Conservation (phyloP, 2,797 vertebrate genomes). For the Galaxias olidus region DNA sequence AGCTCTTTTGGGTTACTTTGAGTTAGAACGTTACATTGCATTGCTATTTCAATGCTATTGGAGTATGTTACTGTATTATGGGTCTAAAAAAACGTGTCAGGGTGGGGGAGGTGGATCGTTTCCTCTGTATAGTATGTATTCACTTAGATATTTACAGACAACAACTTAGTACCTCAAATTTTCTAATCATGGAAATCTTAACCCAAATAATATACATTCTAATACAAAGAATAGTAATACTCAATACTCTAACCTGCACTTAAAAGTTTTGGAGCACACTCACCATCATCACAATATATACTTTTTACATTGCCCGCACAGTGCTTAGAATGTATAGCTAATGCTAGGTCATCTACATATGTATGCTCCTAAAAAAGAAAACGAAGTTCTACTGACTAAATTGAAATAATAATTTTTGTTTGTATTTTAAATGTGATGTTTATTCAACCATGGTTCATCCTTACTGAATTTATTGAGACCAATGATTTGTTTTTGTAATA, state of each 20-base stretch:
- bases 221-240: slow-evolving; percentile 8
- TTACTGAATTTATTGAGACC: too few species aligned
- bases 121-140: slow-evolving; percentile 22
- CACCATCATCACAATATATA: slow-evolving; percentile 44
- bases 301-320: slow-evolving; percentile 66
- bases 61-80: background rate
- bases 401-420: slow-evolving; percentile 64
- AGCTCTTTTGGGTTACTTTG: slow-evolving; percentile 32
- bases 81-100: slow-evolving; percentile 26
- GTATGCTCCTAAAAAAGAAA: slow-evolving; percentile 49
- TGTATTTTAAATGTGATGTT: slow-evolving; percentile 57
- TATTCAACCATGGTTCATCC: too few species aligned
- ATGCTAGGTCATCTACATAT: slow-evolving; percentile 56
- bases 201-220: slow-evolving; percentile 30
- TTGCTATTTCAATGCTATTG: background rate
- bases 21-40: slow-evolving; percentile 31
- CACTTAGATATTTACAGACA: slow-evolving; percentile 54
- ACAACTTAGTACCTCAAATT: slow-evolving; percentile 71
- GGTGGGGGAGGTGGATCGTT: slow-evolving; percentile 27
- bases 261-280: slow-evolving; percentile 46
- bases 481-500: background rate
- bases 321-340: slow-evolving; percentile 70
- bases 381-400: slow-evolving; percentile 57
- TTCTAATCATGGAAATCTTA: slow-evolving; percentile 43
- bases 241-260: slow-evolving; percentile 24